Evolutionary conservation across 2,797 vertebrate species (phyloP).

Genomic region (Neosilurus hyrtlii): DNA sequence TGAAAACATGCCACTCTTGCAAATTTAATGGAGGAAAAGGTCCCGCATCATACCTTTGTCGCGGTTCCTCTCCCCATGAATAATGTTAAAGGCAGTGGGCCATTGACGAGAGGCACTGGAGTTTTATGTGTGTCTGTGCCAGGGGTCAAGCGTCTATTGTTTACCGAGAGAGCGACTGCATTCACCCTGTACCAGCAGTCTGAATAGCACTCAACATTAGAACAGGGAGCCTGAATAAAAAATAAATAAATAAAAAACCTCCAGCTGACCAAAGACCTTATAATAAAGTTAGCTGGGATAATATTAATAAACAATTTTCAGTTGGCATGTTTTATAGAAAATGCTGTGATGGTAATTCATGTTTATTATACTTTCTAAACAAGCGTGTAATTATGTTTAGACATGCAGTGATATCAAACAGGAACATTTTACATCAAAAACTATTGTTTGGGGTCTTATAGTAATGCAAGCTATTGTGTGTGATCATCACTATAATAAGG

Average conservation of each 20-base stretch:
- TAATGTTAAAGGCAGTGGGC: constrained; percentile 60
- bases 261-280: constrained; percentile 41
- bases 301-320: constrained; percentile 46
- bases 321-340: constrained; percentile 13
- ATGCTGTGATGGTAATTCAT: constrained; percentile 11
- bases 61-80: constrained; percentile 61
- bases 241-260: constrained; percentile 24
- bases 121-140: constrained; percentile 60
- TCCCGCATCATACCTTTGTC: constrained; percentile 53
- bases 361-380: constrained; percentile 30
- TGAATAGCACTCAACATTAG: constrained; percentile 53
- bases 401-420: neutral
- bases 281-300: constrained; percentile 47
- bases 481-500: constrained; percentile 30
- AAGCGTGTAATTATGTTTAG: constrained; percentile 20
- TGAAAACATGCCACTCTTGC: constrained; percentile 36
- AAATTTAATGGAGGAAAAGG: constrained; percentile 49
- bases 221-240: constrained; percentile 46
- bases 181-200: constrained; percentile 55
- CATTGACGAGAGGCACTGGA: constrained; percentile 61
- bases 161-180: constrained; percentile 59
- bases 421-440: constrained; percentile 11
- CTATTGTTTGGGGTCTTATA: constrained; percentile 14
- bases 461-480: constrained; percentile 33
- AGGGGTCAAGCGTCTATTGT: constrained; percentile 73